Evolutionary conservation across 2,113 vertebrate genomes (phyloP), one percentile per base, ranked within the genome.

Genomic region (Triplophysa dalaica): DNA sequence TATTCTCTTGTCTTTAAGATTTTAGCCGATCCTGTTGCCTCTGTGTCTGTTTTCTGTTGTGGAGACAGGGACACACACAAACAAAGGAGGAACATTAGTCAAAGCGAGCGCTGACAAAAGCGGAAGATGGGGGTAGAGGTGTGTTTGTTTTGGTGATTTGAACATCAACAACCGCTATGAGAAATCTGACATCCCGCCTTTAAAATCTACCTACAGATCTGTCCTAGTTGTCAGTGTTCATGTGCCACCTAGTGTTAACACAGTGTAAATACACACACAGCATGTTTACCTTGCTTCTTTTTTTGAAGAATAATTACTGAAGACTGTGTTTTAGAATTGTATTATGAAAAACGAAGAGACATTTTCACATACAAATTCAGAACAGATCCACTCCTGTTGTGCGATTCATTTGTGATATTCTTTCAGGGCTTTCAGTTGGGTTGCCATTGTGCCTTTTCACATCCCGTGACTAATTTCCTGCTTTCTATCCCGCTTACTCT

Each of bases 161-260:
- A 24, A 24, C 24, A 24, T 24, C 24, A 24, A 24, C 24, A 24
- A 24, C 24, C 1, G 24, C 24, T 24, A 1, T 24, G 24, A 24
- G 24, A 24, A 24, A 24, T 24, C 24, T 24, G 24, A 24, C 24
- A 24, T 24, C 24, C 10, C 21, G 48, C 50, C 24, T 24, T 58
- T 19, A 14, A 72, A 38, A 29, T 72, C 16, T 8, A n/a, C 21
- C 26, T 58, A 14, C 69, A 19, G 33, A 21, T 7, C 52, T 7
- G 43, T 1, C n/a, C 8, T 24, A 48, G 21, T 45, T 60, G 54
- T 43, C 38, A 56, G 67, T 61, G 14, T 3, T 80, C 21, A 43
- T 78, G 75, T 84, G 52, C 82, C 82, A 75, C 56, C 79, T 81
- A 69, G 75, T 69, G 75, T 62, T 11, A 68, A 4, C 41, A 3